phyloP scores from a whole-genome alignment of 2,797 vertebrate genomes.

The Sylvia borin region DNA sequence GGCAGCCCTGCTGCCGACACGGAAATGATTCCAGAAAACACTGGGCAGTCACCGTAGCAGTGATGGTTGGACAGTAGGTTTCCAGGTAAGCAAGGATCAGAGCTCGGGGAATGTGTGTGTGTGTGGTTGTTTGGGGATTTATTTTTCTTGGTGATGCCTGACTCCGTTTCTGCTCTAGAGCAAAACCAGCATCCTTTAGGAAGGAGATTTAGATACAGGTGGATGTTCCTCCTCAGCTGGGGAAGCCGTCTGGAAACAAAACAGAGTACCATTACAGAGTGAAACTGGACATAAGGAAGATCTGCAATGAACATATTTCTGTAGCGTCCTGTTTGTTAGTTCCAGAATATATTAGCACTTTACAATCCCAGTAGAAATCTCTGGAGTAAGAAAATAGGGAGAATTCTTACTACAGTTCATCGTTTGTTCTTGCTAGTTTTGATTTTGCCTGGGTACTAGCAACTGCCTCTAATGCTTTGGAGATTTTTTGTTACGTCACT shows the following conservation, averaged over 20 bases:
- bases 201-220: neutral
- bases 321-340: neutral
- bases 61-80: neutral
- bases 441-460: neutral
- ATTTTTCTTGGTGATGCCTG: neutral
- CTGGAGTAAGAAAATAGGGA: neutral
- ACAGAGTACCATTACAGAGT: neutral
- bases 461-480: neutral
- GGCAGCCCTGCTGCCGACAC: neutral
- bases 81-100: neutral
- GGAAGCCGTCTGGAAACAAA: neutral
- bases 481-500: neutral
- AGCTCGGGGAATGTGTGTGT: neutral
- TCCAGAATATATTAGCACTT: neutral
- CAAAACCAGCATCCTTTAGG: neutral
- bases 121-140: accelerated
- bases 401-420: neutral
- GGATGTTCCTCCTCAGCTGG: neutral
- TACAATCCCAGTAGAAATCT: neutral
- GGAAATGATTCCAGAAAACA: neutral
- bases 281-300: neutral
- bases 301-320: neutral
- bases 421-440: neutral
- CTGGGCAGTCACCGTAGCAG: neutral
- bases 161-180: neutral